phyloP scores from a whole-genome alignment of 2,797 vertebrate genomes.

The Chrysocyon brachyurus region DNA sequence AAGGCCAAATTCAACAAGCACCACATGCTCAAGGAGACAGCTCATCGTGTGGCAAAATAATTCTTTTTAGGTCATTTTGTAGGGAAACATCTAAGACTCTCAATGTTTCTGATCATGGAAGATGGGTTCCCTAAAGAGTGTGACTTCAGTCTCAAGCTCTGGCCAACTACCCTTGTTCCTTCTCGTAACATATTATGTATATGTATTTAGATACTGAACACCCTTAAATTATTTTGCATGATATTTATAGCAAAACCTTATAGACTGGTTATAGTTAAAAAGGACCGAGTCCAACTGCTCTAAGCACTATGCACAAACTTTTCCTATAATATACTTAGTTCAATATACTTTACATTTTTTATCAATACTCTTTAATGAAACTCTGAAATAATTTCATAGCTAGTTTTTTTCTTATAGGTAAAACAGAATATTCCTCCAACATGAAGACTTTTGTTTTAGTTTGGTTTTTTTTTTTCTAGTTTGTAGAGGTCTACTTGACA shows the following conservation, averaged over 20 bases:
- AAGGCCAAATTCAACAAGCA: background rate
- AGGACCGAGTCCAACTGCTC: background rate
- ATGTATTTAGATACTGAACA: background rate
- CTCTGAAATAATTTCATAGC: background rate
- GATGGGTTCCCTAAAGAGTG: background rate
- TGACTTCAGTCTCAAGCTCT: background rate
- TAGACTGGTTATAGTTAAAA: background rate
- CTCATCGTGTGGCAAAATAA: background rate
- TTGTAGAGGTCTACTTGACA: background rate
- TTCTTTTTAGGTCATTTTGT: background rate
- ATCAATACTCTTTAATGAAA: slow-evolving; percentile 2
- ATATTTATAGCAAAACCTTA: background rate
- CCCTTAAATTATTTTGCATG: background rate
- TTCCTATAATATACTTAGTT: background rate
- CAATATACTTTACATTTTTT: slow-evolving; percentile 5
- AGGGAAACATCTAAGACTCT: background rate
- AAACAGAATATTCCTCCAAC: background rate
- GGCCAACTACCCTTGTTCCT: background rate
- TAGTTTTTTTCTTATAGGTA: background rate
- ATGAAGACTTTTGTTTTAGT: background rate
- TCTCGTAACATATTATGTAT: background rate
- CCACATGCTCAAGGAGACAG: background rate
- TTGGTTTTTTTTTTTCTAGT: background rate
- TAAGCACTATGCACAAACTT: background rate
- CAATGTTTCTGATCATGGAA: background rate